Conservation (phyloP, 23 tunicate species). For the Oikopleura dioica region DNA sequence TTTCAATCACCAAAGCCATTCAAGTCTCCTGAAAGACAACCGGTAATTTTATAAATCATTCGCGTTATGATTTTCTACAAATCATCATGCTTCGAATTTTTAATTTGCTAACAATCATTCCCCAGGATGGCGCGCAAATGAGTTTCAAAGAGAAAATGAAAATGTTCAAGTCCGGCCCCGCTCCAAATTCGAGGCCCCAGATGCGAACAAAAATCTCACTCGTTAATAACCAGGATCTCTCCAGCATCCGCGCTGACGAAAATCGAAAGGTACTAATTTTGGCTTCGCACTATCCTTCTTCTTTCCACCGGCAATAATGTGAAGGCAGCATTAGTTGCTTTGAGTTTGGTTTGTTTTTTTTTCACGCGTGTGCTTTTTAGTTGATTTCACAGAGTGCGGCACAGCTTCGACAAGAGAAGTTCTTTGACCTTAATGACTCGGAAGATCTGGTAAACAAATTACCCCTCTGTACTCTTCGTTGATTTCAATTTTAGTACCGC, state of each 20-base stretch:
- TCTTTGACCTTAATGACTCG: neutral
- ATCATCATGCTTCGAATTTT: no score
- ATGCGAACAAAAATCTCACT: slow-evolving; percentile 35
- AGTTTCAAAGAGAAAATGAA: slow-evolving; percentile 66
- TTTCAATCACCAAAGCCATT: slow-evolving; percentile 10
- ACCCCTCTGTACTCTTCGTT: no score
- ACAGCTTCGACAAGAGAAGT: neutral
- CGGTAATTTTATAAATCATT: neutral
- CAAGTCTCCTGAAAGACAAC: slow-evolving; percentile 9
- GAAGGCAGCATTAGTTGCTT: neutral
- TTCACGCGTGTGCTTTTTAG: neutral
- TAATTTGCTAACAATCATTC: neutral
- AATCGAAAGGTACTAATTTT: slow-evolving; percentile 18
- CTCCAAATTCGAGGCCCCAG: slow-evolving; percentile 11
- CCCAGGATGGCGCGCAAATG: slow-evolving; percentile 11
- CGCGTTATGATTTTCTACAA: no score
- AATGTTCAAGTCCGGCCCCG: slow-evolving; percentile 29
- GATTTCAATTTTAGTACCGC: slow-evolving; percentile 2
- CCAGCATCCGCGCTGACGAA: slow-evolving; percentile 50
- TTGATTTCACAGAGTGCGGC: slow-evolving; percentile 6
- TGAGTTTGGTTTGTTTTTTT: neutral
- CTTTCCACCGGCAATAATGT: no score
- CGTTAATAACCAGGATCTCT: slow-evolving; percentile 69
- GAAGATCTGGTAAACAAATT: slow-evolving; percentile 14
- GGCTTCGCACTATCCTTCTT: no score